A percentile compares a stretch with the other conserved stretches of the same genome.
Evolutionary conservation across 30 jellyfish, hydroid and myxozoan species (phyloP).

Genomic region (Sanderia malayensis): DNA sequence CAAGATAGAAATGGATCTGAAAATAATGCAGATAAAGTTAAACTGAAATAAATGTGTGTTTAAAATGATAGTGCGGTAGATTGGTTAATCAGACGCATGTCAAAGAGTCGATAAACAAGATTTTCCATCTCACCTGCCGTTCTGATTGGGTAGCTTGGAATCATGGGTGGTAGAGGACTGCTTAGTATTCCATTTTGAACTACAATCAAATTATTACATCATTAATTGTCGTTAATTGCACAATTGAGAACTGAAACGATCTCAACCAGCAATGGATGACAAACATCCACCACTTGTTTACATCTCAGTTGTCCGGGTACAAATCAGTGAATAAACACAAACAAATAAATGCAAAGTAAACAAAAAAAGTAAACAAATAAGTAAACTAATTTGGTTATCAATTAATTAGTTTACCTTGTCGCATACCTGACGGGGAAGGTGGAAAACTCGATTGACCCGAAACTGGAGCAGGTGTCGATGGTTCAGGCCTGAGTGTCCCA

Average conservation of each 20-base stretch:
- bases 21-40: not conserved
- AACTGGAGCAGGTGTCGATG: constrained; percentile 48
- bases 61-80: constrained; percentile 6
- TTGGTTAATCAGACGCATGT: constrained; percentile 40
- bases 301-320: too few species aligned
- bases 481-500: constrained; percentile 93
- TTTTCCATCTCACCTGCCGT: constrained; percentile 99
- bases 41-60: not conserved
- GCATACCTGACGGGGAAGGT: constrained; percentile 73
- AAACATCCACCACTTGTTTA: too few species aligned
- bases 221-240: too few species aligned
- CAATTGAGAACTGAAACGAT: too few species aligned
- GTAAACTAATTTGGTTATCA: too few species aligned
- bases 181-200: constrained; percentile 89
- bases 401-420: constrained; percentile 41
- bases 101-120: constrained; percentile 71
- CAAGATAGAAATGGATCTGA: too few species aligned
- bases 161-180: constrained; percentile 94
- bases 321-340: too few species aligned
- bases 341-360: too few species aligned
- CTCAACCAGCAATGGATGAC: too few species aligned
- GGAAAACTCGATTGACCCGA: constrained; percentile 68
- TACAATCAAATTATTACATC: too few species aligned
- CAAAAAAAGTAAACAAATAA: too few species aligned
- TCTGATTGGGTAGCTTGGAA: constrained; percentile 76